Conservation (phyloP, 1,140 invertebrate species). For the Calycopis cecrops region DNA sequence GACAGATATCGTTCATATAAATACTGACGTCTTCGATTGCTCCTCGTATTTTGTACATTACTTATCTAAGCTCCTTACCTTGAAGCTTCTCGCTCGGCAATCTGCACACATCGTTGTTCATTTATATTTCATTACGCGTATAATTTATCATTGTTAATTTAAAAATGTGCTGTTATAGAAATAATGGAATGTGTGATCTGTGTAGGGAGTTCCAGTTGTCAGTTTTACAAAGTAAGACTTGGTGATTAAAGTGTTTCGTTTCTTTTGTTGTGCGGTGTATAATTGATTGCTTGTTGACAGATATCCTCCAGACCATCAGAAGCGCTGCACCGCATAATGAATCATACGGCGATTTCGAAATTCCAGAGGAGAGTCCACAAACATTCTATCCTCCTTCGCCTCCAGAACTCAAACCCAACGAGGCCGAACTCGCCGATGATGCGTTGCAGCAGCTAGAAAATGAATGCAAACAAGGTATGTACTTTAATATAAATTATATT, state of each 20-base stretch:
- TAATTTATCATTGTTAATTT: slow-evolving; percentile 15
- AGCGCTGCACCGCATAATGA: slow-evolving; percentile 56
- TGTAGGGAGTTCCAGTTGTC: slow-evolving; percentile 63
- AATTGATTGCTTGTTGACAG: slow-evolving; percentile 30
- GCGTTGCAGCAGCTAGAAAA: slow-evolving; percentile 70
- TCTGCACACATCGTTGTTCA: slow-evolving; percentile 32
- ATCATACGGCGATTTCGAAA: slow-evolving; percentile 17
- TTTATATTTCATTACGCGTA: too few relatives aligned
- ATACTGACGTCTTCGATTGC: slow-evolving; percentile 61
- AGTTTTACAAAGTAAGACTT: slow-evolving; percentile 59
- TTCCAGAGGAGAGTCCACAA: slow-evolving; percentile 45
- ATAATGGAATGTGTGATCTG: slow-evolving; percentile 60
- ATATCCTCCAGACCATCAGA: slow-evolving; percentile 60
- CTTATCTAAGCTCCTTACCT: slow-evolving; percentile 71
- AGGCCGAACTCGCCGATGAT: slow-evolving; percentile 63
- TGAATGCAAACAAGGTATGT: slow-evolving; percentile 68
- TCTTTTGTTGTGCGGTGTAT: slow-evolving; percentile 1
- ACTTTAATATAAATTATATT: too few relatives aligned
- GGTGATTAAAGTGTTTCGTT: slow-evolving; percentile 12
- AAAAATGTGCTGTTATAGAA: slow-evolving; percentile 68
- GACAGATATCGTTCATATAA: slow-evolving; percentile 67
- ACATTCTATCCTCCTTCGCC: slow-evolving; percentile 61
- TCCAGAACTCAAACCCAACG: slow-evolving; percentile 55
- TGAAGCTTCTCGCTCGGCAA: slow-evolving; percentile 54
- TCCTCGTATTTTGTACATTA: slow-evolving; percentile 63